Evolutionary conservation across 2,113 vertebrate species (phyloP), one percentile per base, ranked within the genome.

Genomic region (Syrmaticus mikado): DNA sequence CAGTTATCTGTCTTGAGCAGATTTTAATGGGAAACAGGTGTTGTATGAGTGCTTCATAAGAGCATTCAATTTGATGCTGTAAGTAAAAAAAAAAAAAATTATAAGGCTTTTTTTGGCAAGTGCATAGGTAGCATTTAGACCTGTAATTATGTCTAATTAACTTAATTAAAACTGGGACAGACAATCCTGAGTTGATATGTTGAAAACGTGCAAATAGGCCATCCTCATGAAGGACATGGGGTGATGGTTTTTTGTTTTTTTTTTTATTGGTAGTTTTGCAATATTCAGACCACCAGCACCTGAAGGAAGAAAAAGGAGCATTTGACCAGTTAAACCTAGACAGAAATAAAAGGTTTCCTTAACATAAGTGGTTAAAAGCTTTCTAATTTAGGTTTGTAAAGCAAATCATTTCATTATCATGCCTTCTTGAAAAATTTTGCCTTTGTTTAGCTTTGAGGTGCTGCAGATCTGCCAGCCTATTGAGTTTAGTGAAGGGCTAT

Each of bases 121-220:
- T 82, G 73, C 62, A 82, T 67, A 86, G 73, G 74, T 85, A 82
- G 45, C 83, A 16, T 90, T 95, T 86, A 92, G 85, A 90, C 93
- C 77, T 94, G 88, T 90, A 94, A 95, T 96, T 95, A 91, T 15
- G 78, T 30, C 58, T 88, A 91, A 95, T 96, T 94, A 95, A 92
- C 89, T 93, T 95, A 95, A 97, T 96, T 96, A 94, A 92, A 95
- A 90, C 80, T 84, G 68, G 65, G 55, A 86, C 72, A 95, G 96
- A 88, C 43, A 88, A 83, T 86, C 76, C 82, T 85, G 89, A 83
- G 61, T 11, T 91, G 89, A 90, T 80, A 87, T 94, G 89, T 90
- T 65, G 87, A 71, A 96, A 88, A 78, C 40, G 38, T 91, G 76
- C 65, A 92, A 83, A 91, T 64, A 78, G 25, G 34, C 61, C 48